Base-by-base conservation (phyloP, 2,888 invertebrate genomes). In the Anthoptus insignis region DNA sequence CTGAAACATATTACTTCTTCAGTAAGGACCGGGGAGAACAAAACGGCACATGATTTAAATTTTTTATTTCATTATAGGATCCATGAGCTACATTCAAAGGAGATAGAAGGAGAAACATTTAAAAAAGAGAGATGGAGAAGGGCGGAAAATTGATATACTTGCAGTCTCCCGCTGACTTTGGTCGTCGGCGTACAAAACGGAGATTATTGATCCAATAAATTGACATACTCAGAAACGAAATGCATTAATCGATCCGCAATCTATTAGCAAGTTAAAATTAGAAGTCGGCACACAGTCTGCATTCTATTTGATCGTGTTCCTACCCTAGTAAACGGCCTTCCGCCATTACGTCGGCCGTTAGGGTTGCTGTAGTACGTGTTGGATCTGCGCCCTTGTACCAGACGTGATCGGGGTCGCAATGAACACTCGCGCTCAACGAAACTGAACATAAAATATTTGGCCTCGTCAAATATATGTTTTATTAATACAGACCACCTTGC, bases 321-420 rank as follows among this genome's bases (percentile, higher is more conserved):
- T 47, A 34, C 61, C 61, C 53, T 60, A 85, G 88, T 87, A 88
- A 81, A 81, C 82, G 81, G 80, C 78, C 73, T 77, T 76, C 67
- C 76, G 83, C 87, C 85, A 90, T 91, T 91, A 91, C 86, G 81
- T 77, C 74, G 82, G 80, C 86, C 83, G 89, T 88, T 89, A 88
- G 84, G 87, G 84, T 83, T 79, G 73, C 75, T 39, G 8, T 75
- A 81, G 80, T 81, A 89, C 91, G 91, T 90, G 91, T 85, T 79
- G 85, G 86, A 83, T 86, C 82, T 83, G 84, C 86, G 87, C 88
- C 89, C 89, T 86, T 88, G 87, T 89, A 88, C 89, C 89, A 80
- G 84, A 90, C 90, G 90, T 91, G 91, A 81, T 77, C 74, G 66
- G 87, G 73, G 78, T 89, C 42, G 77, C 71, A 73, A 86, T 72